phyloP scores from a whole-genome alignment of 1,140 invertebrate species.

The Scaptomyza graminum region DNA sequence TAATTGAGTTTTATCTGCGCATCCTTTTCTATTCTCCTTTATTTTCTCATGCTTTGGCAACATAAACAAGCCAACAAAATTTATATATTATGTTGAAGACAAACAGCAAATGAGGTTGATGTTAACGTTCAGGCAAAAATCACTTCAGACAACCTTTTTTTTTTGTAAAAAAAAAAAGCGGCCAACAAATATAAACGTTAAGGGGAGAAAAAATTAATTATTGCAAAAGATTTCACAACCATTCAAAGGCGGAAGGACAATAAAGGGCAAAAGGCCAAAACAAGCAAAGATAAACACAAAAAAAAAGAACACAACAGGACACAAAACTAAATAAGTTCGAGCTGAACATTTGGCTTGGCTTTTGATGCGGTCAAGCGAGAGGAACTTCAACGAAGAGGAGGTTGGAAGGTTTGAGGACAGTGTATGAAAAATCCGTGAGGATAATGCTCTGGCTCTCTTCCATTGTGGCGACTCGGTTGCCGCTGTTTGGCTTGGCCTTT shows the following conservation, averaged over 20 bases:
- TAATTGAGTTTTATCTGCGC: conserved; percentile 34
- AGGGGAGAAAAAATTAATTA: conserved; percentile 75
- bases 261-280: conserved; percentile 63
- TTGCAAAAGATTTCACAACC: conserved; percentile 73
- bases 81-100: conserved; percentile 69
- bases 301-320: conserved; percentile 20
- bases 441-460: conserved; percentile 32
- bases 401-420: not conserved
- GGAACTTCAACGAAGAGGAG: not conserved
- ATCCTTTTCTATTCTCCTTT: conserved; percentile 2
- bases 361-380: conserved; percentile 70
- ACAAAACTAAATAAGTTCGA: conserved; percentile 47
- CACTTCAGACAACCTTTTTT: conserved; percentile 58
- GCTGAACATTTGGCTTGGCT: conserved; percentile 59
- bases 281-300: conserved; percentile 49
- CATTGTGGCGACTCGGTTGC: conserved; percentile 15
- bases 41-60: conserved; percentile 40
- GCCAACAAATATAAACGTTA: conserved; percentile 25
- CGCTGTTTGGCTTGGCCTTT: conserved; percentile 68
- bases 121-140: conserved; percentile 46
- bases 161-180: conserved; percentile 15
- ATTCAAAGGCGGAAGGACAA: conserved; percentile 75
- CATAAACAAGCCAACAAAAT: conserved; percentile 69
- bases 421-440: conserved; percentile 24
- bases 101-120: conserved; percentile 37